A percentile compares a stretch with the other conserved stretches of the same genome.
Conservation (phyloP, 1,140 invertebrate species). For the Cydia pomonella region DNA sequence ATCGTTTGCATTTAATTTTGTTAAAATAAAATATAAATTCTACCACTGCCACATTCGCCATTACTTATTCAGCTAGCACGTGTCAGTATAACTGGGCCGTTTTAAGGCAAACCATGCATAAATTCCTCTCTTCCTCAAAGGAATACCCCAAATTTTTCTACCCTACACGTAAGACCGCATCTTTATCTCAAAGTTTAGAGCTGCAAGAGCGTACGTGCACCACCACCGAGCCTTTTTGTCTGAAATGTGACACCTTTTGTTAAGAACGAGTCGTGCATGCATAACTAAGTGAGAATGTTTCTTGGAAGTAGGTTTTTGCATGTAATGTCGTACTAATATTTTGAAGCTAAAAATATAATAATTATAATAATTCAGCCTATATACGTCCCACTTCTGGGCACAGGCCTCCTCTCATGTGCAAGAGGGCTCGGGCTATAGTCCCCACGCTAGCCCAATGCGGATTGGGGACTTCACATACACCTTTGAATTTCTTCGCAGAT, state of each 20-base stretch:
- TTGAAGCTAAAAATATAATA: too few relatives aligned
- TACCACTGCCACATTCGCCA: not conserved
- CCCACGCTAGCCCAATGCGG: too few relatives aligned
- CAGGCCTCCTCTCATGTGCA: too few relatives aligned
- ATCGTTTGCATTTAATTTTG: not conserved
- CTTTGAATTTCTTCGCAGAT: too few relatives aligned
- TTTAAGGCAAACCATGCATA: conserved; percentile 13
- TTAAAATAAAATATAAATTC: too few relatives aligned
- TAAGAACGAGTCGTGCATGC: conserved; percentile 27
- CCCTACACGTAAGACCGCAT: conserved; percentile 26
- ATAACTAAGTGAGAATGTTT: conserved; percentile 18
- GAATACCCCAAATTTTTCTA: conserved; percentile 1
- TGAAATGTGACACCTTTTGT: conserved; percentile 33
- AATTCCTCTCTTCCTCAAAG: not conserved
- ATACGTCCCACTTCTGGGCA: too few relatives aligned
- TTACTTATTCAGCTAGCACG: conserved; percentile 3
- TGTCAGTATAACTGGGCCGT: not conserved
- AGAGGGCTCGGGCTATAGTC: too few relatives aligned
- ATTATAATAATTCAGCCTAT: too few relatives aligned
- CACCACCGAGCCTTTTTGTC: conserved; percentile 25
- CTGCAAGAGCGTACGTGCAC: conserved; percentile 32
- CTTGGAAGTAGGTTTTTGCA: conserved; percentile 17
- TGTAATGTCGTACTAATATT: not conserved
- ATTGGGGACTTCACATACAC: too few relatives aligned
- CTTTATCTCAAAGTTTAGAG: conserved; percentile 28